Evolutionary conservation across 2,113 vertebrate genomes (phyloP), one percentile per base, ranked within the genome.

Genomic region (Peromyscus californicus): DNA sequence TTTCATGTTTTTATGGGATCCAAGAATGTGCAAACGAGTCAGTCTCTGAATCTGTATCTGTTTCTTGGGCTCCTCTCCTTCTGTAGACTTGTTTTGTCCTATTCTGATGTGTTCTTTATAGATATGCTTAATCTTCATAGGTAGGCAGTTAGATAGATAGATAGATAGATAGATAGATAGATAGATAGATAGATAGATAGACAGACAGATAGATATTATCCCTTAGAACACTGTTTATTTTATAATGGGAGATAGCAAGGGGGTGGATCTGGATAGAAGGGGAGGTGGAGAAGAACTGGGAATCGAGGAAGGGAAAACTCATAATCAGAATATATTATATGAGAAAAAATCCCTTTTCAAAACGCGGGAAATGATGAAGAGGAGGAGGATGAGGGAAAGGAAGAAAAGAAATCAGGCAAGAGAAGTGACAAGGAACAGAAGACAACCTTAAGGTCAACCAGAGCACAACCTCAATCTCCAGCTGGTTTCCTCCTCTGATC

Each of bases 381-480:
- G n/a, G 24, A 36, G 31, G 31, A 88, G 70, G 5, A n/a, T 15
- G 15, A 26, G 6, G 13, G 74, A 76, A 5, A 33, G 8, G 13
- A 82, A 76, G 13, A 29, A 1, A 8, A 54, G 31, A 51, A 16
- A 51, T 29, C 9, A 48, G 75, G 10, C 42, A 67, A 76, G 10
- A 33, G 10, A 15, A 87, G 10, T 80, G 57, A 95, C 79, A 95
- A 96, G 84, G 87, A 93, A 92, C 42, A 80, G 57, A 83, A 92
- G 57, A 94, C 16, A 24, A 93, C 7, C 39, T 76, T 87, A 87
- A 95, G 61, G 67, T 74, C 79, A 94, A 67, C 1, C 36, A 92
- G 75, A 74, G 13, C 42, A 95, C 31, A 93, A 93, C 87, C 36
- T 75, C 90, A 54, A 82, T 67, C 82, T 93, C 48, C 39, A 89